Conservation (phyloP, 2,113 vertebrate species). For the Chaetodon auriga region DNA sequence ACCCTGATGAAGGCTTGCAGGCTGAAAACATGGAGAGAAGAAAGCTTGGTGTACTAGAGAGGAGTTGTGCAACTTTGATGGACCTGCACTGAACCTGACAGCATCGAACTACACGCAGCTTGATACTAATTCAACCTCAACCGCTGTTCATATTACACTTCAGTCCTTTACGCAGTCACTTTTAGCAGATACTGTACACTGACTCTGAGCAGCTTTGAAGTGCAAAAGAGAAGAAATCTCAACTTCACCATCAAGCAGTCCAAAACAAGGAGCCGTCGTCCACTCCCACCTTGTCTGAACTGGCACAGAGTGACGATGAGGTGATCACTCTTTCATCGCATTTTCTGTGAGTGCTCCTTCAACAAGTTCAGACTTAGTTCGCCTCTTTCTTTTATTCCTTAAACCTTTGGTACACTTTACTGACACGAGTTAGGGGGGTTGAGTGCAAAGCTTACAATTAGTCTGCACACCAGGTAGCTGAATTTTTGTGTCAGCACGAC, state of each 20-base stretch:
- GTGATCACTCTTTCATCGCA: constrained; percentile 10
- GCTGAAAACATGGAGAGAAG: neutral
- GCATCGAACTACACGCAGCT: neutral
- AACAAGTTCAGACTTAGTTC: constrained; percentile 60
- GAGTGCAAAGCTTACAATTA: constrained; percentile 18
- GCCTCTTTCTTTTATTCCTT: constrained; percentile 18
- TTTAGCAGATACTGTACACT: neutral
- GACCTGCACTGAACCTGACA: constrained; percentile 14
- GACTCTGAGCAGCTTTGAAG: neutral
- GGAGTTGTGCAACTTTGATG: neutral
- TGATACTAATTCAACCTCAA: neutral
- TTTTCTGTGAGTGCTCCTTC: constrained; percentile 12
- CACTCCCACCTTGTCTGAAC: constrained; percentile 41
- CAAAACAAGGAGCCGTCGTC: constrained; percentile 24
- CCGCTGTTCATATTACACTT: neutral
- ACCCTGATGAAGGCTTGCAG: neutral
- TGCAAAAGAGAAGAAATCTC: neutral
- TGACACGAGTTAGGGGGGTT: constrained; percentile 12
- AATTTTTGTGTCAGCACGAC: neutral
- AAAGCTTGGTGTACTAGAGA: neutral
- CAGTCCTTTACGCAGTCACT: neutral
- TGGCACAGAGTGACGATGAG: constrained; percentile 27
- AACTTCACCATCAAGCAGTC: neutral
- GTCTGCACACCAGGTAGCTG: constrained; percentile 3
- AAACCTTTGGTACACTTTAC: constrained; percentile 30